A percentile compares a stretch with the other conserved stretches of the same genome.
Evolutionary conservation across 1,140 invertebrate genomes (phyloP).

Genomic region (Tetramorium alpestre): DNA sequence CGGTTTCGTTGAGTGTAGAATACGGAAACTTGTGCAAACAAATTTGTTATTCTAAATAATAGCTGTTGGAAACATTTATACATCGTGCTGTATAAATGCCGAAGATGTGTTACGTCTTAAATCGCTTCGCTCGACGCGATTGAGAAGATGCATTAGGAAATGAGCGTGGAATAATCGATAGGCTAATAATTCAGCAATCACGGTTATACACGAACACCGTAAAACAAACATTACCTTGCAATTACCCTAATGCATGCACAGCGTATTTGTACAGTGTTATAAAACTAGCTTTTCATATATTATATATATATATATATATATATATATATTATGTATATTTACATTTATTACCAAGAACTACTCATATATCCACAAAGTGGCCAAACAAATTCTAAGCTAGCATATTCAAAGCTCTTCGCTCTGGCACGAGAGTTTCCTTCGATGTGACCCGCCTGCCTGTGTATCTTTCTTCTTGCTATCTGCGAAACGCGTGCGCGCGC

Average conservation of each 20-base stretch:
- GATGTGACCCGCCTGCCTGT: neutral
- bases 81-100: neutral
- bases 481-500: neutral
- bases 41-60: neutral
- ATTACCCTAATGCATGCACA: slow-evolving; percentile 49
- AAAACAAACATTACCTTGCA: slow-evolving; percentile 41
- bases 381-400: neutral
- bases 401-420: neutral
- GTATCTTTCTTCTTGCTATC: neutral
- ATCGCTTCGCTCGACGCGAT: too few relatives aligned
- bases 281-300: neutral
- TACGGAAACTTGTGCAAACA: neutral
- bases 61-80: neutral
- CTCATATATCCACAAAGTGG: neutral
- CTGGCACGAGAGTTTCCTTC: neutral
- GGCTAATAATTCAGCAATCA: slow-evolving; percentile 50
- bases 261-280: neutral
- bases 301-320: too few relatives aligned
- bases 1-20: neutral
- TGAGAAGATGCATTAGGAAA: slow-evolving; percentile 63
- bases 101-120: neutral
- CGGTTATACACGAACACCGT: slow-evolving; percentile 22
- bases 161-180: slow-evolving; percentile 54
- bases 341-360: slow-evolving; percentile 6
- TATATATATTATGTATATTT: too few relatives aligned